Evolutionary conservation across 1,140 invertebrate genomes (phyloP).

Genomic region (Riptortus pedestris): DNA sequence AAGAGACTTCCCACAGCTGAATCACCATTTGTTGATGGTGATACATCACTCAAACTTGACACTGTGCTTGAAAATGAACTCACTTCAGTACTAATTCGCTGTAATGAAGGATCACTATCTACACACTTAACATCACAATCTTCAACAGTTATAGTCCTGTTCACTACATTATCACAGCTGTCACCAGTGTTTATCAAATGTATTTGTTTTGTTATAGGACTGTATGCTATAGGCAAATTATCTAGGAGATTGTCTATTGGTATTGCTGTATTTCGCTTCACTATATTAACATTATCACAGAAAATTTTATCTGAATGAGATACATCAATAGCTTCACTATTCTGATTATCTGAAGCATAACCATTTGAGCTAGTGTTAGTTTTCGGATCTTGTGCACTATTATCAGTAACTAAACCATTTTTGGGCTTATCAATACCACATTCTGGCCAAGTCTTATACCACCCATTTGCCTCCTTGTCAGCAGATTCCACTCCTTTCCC

Average conservation of each 20-base stretch:
- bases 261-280: slow-evolving; percentile 21
- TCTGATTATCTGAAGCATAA: neutral
- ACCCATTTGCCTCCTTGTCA: slow-evolving; percentile 23
- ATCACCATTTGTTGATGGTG: slow-evolving; percentile 31
- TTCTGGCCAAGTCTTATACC: slow-evolving; percentile 36
- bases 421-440: slow-evolving; percentile 31
- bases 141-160: neutral
- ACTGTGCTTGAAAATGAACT: slow-evolving; percentile 39
- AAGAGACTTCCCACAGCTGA: slow-evolving; percentile 27
- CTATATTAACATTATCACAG: slow-evolving; percentile 1
- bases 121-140: slow-evolving; percentile 7
- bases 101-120: slow-evolving; percentile 19
- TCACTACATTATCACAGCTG: slow-evolving; percentile 11
- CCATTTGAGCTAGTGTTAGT: neutral
- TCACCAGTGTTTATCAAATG: slow-evolving; percentile 32
- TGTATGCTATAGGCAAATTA: slow-evolving; percentile 36
- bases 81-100: slow-evolving; percentile 35
- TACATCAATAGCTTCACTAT: neutral
- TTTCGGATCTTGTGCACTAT: neutral
- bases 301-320: neutral
- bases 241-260: slow-evolving; percentile 30
- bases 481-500: slow-evolving; percentile 1
- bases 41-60: slow-evolving; percentile 33
- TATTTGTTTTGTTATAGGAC: slow-evolving; percentile 37
- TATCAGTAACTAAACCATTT: neutral